Percentiles rank a stretch among this genome's conserved stretches.
phyloP scores from a whole-genome alignment of 1,140 invertebrate genomes.

The Drosophila nasuta region DNA sequence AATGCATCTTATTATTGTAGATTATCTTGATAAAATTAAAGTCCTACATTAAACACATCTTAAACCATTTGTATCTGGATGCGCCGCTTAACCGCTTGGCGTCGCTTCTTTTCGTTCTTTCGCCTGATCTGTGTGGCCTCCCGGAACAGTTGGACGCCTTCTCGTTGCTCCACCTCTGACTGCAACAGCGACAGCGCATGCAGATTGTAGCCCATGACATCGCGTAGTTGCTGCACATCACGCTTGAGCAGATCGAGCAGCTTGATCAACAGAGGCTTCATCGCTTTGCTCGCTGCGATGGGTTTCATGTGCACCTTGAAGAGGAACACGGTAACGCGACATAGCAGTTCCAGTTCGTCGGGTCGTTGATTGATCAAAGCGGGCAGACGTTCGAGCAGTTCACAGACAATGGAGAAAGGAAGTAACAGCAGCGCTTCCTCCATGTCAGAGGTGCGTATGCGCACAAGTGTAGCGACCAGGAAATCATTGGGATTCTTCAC shows the following conservation, averaged over 20 bases:
- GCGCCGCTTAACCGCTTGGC: constrained; percentile 89
- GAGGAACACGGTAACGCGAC: constrained; percentile 91
- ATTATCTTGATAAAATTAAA: constrained; percentile 41
- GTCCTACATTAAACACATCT: constrained; percentile 28
- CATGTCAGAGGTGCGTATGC: constrained; percentile 93
- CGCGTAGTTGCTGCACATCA: constrained; percentile 86
- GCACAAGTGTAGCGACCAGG: constrained; percentile 91
- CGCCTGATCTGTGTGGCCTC: constrained; percentile 90
- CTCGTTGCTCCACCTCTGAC: constrained; percentile 91
- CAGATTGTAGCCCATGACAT: constrained; percentile 94
- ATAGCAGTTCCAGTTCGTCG: constrained; percentile 91
- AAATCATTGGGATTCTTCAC: constrained; percentile 91
- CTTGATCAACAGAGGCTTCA: constrained; percentile 88
- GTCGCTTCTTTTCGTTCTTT: constrained; percentile 89
- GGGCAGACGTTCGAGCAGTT: constrained; percentile 91
- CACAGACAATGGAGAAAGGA: constrained; percentile 92
- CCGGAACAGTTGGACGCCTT: constrained; percentile 92
- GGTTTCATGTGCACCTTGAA: constrained; percentile 94
- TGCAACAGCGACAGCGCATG: constrained; percentile 92
- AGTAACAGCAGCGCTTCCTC: constrained; percentile 95
- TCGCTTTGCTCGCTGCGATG: constrained; percentile 89
- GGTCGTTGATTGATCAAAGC: constrained; percentile 88
- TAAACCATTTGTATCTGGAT: constrained; percentile 68
- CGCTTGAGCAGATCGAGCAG: constrained; percentile 64
- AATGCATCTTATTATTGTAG: constrained; percentile 26